Evolutionary conservation across 1,140 invertebrate species (phyloP).

Genomic region (Papilio aristodemus): DNA sequence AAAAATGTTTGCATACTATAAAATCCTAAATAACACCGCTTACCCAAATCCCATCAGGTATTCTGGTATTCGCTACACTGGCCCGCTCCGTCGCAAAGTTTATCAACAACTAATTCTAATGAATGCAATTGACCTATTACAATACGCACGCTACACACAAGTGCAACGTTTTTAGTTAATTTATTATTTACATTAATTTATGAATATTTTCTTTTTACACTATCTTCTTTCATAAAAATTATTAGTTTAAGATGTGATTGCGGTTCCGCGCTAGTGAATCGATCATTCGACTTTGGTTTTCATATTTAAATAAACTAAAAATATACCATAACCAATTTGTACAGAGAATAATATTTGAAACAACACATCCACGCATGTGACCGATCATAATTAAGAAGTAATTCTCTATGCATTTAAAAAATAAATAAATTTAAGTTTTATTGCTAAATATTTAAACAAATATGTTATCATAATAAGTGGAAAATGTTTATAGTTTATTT

Average conservation of each 20-base stretch:
- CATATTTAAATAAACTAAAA: background rate
- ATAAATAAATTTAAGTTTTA: too few species aligned
- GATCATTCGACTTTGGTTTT: too few species aligned
- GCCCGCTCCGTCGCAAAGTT: constrained; percentile 32
- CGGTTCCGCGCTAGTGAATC: too few species aligned
- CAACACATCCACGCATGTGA: background rate
- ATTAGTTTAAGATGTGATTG: too few species aligned
- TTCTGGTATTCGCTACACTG: constrained; percentile 16
- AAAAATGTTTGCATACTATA: background rate
- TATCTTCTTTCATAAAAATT: too few species aligned
- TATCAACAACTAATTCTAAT: constrained; percentile 39
- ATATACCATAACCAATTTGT: background rate
- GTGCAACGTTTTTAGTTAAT: too few species aligned
- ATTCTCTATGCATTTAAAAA: background rate
- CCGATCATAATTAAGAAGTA: background rate
- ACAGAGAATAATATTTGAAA: background rate
- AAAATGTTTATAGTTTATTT: too few species aligned
- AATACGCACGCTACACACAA: constrained; percentile 27
- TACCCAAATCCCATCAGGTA: constrained; percentile 18
- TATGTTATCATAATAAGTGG: too few species aligned
- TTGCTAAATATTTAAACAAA: background rate
- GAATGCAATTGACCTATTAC: constrained; percentile 39
- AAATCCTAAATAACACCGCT: background rate
- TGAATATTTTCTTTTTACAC: too few species aligned
- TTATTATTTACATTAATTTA: too few species aligned